Evolutionary conservation across 1,140 invertebrate genomes (phyloP).

Genomic region (Chlorops oryzae): DNA sequence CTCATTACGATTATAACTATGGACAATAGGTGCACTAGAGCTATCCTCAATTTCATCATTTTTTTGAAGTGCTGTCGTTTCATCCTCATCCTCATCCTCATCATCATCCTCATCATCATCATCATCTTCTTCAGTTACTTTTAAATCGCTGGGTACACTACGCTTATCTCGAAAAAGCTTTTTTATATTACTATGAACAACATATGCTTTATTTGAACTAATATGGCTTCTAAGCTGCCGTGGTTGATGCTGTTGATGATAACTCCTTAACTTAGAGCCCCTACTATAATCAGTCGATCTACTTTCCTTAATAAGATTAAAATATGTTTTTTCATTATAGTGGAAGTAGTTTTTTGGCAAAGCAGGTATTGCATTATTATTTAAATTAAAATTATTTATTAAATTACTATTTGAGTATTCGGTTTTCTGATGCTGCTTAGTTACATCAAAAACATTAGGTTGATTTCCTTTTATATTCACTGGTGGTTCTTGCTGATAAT

Average conservation of each 20-base stretch:
- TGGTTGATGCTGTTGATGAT: conserved; percentile 24
- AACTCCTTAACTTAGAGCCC: conserved; percentile 32
- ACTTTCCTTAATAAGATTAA: conserved; percentile 35
- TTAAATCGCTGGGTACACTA: background rate
- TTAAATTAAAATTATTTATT: conserved; percentile 34
- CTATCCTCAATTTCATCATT: background rate
- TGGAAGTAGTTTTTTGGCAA: conserved; percentile 49
- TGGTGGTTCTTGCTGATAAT: background rate
- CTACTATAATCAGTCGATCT: conserved; percentile 46
- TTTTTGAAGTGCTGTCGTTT: background rate
- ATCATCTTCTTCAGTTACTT: conserved; percentile 6
- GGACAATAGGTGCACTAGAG: conserved; percentile 6
- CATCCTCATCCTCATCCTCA: conserved; percentile 2
- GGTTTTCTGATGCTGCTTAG: conserved; percentile 13
- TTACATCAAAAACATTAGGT: background rate
- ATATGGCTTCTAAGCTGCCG: conserved; percentile 5
- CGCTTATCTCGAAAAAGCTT: no score
- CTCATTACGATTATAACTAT: background rate
- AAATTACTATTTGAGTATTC: conserved; percentile 21
- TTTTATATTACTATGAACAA: conserved; percentile 4
- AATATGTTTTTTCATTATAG: conserved; percentile 26
- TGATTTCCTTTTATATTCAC: background rate
- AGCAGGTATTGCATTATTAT: conserved; percentile 44
- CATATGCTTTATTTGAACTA: background rate
- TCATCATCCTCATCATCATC: conserved; percentile 5